Evolutionary conservation across 2,113 vertebrate genomes (phyloP).

Genomic region (Colinus virginianus): DNA sequence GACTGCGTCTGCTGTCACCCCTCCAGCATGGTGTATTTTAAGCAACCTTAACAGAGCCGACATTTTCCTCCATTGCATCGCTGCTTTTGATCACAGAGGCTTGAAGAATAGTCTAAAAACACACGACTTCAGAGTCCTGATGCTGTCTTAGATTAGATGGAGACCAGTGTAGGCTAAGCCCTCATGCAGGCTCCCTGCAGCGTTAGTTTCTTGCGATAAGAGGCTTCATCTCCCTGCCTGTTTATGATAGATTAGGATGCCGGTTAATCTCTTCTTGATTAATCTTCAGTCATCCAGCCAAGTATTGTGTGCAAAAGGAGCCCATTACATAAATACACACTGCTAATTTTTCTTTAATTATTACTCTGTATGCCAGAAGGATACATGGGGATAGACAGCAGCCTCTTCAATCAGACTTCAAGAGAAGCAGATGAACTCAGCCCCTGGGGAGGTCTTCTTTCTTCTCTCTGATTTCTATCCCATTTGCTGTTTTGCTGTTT

Average conservation of each 20-base stretch:
- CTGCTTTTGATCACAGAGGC: not conserved
- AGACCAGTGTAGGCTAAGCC: constrained; percentile 12
- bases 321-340: constrained; percentile 1
- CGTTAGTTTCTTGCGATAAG: not conserved
- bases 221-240: not conserved
- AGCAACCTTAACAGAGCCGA: not conserved
- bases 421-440: not conserved
- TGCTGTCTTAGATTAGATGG: not conserved
- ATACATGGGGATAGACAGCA: not conserved
- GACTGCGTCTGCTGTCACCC: constrained; percentile 78
- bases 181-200: not conserved
- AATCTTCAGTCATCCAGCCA: not conserved
- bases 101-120: not conserved
- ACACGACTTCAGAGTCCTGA: not conserved
- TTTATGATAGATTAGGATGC: constrained; percentile 22
- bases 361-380: not conserved
- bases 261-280: not conserved
- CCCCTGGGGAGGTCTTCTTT: not conserved
- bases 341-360: constrained; percentile 1
- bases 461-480: not conserved
- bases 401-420: not conserved
- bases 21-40: constrained; percentile 76
- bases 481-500: not conserved
- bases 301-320: not conserved
- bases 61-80: not conserved